Percentiles rank a stretch among this genome's conserved stretches.
Evolutionary conservation across 2,113 vertebrate genomes (phyloP).

Genomic region (Manacus vitellinus): DNA sequence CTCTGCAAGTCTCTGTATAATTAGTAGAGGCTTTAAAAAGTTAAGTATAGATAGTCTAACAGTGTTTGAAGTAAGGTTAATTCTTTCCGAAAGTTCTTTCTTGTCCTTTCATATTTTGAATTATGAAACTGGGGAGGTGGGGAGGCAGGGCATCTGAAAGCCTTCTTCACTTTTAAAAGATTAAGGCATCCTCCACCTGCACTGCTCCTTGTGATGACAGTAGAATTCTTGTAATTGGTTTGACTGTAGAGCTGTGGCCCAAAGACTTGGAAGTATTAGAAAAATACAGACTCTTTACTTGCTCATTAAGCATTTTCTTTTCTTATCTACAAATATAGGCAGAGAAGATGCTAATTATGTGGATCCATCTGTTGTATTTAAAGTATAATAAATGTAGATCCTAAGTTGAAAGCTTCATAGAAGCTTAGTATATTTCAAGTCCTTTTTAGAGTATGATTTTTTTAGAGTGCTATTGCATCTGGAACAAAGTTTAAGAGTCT

Average conservation of each 20-base stretch:
- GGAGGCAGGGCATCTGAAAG: neutral
- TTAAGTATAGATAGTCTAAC: neutral
- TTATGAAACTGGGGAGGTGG: neutral
- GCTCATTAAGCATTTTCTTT: constrained; percentile 36
- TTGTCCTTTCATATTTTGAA: neutral
- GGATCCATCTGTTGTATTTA: constrained; percentile 60
- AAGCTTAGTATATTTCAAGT: neutral
- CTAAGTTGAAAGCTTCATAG: constrained; percentile 27
- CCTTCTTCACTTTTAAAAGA: neutral
- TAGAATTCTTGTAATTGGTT: neutral
- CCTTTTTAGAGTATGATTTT: neutral
- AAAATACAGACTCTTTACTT: neutral
- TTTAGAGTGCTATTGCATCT: neutral
- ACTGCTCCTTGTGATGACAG: neutral
- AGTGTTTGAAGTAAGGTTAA: neutral
- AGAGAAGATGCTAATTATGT: constrained; percentile 59
- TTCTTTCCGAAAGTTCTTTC: neutral
- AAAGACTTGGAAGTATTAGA: neutral
- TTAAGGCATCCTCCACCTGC: neutral
- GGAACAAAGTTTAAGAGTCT: neutral
- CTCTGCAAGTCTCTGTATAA: neutral
- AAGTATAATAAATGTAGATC: constrained; percentile 33
- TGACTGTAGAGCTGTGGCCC: neutral
- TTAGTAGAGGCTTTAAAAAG: neutral
- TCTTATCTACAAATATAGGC: constrained; percentile 39